A percentile compares a stretch with the other conserved stretches of the same genome.
These are phyloP conservation scores for Stigmatopora nigra DNA, from an alignment of 2,113 vertebrate genomes.

Conservation along the genomic window DNA sequence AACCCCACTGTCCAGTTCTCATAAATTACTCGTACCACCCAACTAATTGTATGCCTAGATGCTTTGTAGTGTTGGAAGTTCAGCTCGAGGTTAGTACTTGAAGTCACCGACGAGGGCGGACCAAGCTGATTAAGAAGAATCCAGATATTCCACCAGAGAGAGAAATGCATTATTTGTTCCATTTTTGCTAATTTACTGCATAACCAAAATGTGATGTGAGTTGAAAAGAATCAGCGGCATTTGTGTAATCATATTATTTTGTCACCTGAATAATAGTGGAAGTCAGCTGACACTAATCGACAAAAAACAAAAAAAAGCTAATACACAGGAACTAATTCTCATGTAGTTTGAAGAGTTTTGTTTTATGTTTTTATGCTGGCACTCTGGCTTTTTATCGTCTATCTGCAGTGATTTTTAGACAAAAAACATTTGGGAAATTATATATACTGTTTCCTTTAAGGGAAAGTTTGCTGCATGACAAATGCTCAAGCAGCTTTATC, in stretches of 20 bases:
- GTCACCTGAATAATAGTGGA: neutral
- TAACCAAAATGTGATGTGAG: constrained; percentile 1
- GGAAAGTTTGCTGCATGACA: neutral
- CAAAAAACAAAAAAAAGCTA: neutral
- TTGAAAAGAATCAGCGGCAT: constrained; percentile 1
- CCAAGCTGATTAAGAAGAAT: constrained; percentile 34
- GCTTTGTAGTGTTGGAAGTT: constrained; percentile 69
- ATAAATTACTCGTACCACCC: constrained; percentile 66
- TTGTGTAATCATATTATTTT: neutral
- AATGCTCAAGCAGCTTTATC: neutral
- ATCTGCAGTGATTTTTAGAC: no score
- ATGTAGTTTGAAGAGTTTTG: no score
- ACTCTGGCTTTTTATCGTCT: no score
- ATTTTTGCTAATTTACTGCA: neutral
- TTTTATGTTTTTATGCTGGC: no score
- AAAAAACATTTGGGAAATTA: no score
- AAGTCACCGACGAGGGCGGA: constrained; percentile 51
- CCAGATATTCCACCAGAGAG: constrained; percentile 9
- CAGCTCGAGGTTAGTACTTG: constrained; percentile 63
- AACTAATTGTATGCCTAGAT: constrained; percentile 61
- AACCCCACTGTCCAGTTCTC: constrained; percentile 63
- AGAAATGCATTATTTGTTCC: constrained; percentile 5
- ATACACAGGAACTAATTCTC: no score
- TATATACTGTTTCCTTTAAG: no score
- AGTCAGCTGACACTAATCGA: neutral